A percentile compares a stretch with the other conserved stretches of the same genome.
Conservation (phyloP, 2,113 vertebrate genomes). For the Bos javanicus region DNA sequence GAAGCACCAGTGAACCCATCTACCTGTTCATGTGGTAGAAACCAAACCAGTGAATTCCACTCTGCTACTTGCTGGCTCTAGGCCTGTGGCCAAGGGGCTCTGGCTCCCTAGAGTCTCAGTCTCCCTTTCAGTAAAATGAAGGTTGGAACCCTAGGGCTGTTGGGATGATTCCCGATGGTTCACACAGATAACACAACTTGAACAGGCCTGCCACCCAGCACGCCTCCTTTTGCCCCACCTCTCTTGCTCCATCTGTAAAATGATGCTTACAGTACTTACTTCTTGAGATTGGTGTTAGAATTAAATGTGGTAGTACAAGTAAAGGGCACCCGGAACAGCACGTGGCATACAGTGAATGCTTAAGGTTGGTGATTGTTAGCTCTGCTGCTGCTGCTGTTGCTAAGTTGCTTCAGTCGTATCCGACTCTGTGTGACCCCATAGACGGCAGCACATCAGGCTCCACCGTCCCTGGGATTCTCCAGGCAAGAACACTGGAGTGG, state of each 20-base stretch:
- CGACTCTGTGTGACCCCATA: too few relatives aligned
- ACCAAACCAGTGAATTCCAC: not conserved
- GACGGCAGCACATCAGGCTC: too few relatives aligned
- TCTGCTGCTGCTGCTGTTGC: not conserved
- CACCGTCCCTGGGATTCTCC: too few relatives aligned
- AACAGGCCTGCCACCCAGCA: not conserved
- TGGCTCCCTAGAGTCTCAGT: not conserved
- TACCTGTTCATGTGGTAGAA: fast-evolving
- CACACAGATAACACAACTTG: not conserved
- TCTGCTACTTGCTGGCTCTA: not conserved
- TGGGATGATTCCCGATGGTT: not conserved
- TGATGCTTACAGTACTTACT: not conserved
- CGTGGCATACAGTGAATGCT: not conserved
- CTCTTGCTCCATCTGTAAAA: not conserved
- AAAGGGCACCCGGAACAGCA: not conserved
- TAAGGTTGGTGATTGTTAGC: not conserved
- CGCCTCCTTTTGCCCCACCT: not conserved
- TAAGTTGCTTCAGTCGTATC: too few relatives aligned
- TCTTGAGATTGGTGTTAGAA: not conserved
- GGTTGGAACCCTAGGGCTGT: not conserved
- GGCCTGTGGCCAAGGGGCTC: not conserved
- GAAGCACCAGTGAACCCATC: not conserved
- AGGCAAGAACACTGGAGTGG: too few relatives aligned
- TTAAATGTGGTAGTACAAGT: not conserved
- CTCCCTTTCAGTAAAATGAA: not conserved